Percentiles rank a stretch among this genome's conserved stretches.
These are phyloP conservation scores for Centrocercus urophasianus DNA, from an alignment of 2,113 vertebrate species.

Conservation along the genomic window DNA sequence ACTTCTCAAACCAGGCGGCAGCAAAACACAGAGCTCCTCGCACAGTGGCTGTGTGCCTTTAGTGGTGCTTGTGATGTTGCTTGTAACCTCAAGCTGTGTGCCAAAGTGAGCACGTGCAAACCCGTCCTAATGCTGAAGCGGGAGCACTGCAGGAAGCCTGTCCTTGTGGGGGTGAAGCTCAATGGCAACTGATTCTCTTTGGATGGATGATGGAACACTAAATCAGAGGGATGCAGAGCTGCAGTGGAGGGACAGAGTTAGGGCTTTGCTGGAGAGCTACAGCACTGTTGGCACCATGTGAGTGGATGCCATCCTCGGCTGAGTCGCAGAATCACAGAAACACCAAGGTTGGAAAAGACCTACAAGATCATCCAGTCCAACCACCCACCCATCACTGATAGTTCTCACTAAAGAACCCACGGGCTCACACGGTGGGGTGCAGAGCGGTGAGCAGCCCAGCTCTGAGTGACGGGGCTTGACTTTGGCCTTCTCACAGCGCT, in stretches of 20 bases:
- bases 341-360: no score
- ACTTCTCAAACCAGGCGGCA: neutral
- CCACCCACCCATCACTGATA: no score
- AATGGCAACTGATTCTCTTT: accelerated
- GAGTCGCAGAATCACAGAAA: no score
- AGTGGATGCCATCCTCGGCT: neutral
- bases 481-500: neutral
- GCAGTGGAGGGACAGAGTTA: neutral
- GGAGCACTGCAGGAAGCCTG: neutral
- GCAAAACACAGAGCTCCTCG: neutral
- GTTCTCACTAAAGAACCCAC: no score
- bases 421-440: no score
- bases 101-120: accelerated
- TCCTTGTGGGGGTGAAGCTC: accelerated
- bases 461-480: accelerated
- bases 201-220: neutral
- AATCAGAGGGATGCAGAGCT: neutral
- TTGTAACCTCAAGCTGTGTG: accelerated
- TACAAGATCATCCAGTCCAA: no score
- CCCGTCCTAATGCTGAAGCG: neutral
- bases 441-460: no score
- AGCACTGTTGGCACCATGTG: accelerated
- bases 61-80: neutral
- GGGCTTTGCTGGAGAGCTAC: neutral
- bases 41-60: neutral